Conservation (phyloP, 1,140 invertebrate species). For the Pachypeltis micranthus region DNA sequence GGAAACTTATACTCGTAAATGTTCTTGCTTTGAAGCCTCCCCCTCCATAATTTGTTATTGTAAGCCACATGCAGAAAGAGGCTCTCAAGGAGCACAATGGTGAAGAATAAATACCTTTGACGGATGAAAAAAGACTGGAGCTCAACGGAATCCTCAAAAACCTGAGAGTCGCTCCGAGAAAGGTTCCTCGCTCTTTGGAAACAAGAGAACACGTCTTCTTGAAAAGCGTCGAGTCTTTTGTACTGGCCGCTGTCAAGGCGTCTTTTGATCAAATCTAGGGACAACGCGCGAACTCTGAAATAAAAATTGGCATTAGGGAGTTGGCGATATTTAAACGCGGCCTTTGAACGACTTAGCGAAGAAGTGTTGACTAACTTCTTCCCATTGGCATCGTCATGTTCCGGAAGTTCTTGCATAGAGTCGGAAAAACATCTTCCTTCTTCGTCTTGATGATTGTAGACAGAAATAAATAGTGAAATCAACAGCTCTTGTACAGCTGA, state of each 20-base stretch:
- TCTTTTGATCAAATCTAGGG: conserved; percentile 73
- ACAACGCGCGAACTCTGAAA: conserved; percentile 59
- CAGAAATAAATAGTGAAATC: conserved; percentile 79
- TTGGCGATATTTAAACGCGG: conserved; percentile 28
- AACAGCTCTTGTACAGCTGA: conserved; percentile 83
- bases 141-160: conserved; percentile 90
- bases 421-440: conserved; percentile 93
- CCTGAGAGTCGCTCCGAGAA: conserved; percentile 81
- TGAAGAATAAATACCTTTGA: conserved; percentile 40
- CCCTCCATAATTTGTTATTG: too few species aligned
- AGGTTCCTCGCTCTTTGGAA: conserved; percentile 78
- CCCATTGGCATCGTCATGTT: conserved; percentile 67
- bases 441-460: conserved; percentile 93
- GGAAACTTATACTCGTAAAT: too few species aligned
- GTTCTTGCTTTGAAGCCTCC: too few species aligned
- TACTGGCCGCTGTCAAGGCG: conserved; percentile 78
- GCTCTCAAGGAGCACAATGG: too few species aligned
- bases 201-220: conserved; percentile 91
- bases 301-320: conserved; percentile 28
- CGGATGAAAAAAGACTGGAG: conserved; percentile 85
- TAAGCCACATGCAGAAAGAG: too few species aligned
- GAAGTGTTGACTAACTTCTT: conserved; percentile 52
- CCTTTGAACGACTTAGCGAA: too few species aligned
- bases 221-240: conserved; percentile 84
- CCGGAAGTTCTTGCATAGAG: conserved; percentile 85